Conservation (phyloP, 2,888 invertebrate species). For the Drosophila kuntzei region DNA sequence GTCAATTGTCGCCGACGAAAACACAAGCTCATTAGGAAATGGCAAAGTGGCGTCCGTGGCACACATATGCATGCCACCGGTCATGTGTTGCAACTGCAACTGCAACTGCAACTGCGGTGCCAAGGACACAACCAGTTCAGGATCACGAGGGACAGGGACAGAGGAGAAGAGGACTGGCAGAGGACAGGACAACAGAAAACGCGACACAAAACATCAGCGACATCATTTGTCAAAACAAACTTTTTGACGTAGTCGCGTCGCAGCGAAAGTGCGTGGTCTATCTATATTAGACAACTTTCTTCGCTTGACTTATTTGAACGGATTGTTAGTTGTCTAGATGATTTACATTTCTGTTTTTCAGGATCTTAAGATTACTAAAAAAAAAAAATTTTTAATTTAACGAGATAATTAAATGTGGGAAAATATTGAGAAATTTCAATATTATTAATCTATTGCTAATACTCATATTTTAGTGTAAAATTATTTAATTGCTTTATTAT, state of each 20-base stretch:
- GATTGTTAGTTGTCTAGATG: too few species aligned
- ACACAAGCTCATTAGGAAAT: slow-evolving; percentile 68
- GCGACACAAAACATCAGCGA: slow-evolving; percentile 65
- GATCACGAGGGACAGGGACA: neutral
- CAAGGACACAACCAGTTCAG: slow-evolving; percentile 51
- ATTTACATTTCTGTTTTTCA: too few species aligned
- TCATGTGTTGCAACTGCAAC: neutral
- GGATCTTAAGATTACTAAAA: too few species aligned
- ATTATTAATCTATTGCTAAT: too few species aligned
- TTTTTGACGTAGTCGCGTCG: slow-evolving; percentile 72
- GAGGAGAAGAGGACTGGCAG: neutral
- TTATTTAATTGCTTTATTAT: too few species aligned
- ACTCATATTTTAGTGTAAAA: too few species aligned
- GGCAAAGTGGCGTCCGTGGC: slow-evolving; percentile 50
- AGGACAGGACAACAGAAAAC: slow-evolving; percentile 21
- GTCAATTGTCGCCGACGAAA: slow-evolving; percentile 53
- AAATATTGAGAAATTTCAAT: too few species aligned
- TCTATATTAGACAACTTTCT: neutral
- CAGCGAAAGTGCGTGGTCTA: slow-evolving; percentile 73
- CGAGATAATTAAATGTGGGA: too few species aligned
- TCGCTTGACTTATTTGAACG: too few species aligned
- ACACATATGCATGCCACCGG: slow-evolving; percentile 50
- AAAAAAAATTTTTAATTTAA: too few species aligned
- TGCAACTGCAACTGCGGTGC: neutral
- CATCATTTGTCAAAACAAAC: slow-evolving; percentile 80